Evolutionary conservation across 2,888 invertebrate species (phyloP).

Genomic region (Hemicrepidius hirtus): DNA sequence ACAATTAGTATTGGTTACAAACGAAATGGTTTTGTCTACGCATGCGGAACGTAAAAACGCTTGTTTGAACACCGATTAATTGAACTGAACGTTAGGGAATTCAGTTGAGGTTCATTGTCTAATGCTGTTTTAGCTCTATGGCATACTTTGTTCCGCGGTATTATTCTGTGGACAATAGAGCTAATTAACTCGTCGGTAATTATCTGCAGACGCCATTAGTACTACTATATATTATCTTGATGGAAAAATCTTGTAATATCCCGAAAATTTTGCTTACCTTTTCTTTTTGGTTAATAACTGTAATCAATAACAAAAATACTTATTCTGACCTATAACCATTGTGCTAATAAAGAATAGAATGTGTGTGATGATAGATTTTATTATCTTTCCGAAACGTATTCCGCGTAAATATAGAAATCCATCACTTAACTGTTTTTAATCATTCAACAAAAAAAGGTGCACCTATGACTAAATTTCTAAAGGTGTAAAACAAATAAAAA

Average conservation of each 20-base stretch:
- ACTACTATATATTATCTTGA: slow-evolving; percentile 24
- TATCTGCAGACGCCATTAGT: slow-evolving; percentile 44
- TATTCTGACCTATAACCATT: neutral
- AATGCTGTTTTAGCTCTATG: slow-evolving; percentile 36
- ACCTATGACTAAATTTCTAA: no score
- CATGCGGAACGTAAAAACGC: slow-evolving; percentile 42
- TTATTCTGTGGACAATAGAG: slow-evolving; percentile 42
- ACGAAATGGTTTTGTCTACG: slow-evolving; percentile 42
- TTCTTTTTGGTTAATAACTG: slow-evolving; percentile 1
- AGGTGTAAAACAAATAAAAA: no score
- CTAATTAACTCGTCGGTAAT: slow-evolving; percentile 47
- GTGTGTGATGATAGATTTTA: no score
- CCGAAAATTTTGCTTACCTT: slow-evolving; percentile 26
- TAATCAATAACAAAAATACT: slow-evolving; percentile 4
- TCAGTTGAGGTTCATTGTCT: slow-evolving; percentile 36
- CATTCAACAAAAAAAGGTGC: no score
- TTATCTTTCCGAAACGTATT: no score
- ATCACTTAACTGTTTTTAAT: no score
- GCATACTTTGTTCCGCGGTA: slow-evolving; percentile 40
- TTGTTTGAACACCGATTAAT: slow-evolving; percentile 50
- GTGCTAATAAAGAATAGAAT: neutral
- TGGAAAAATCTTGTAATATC: slow-evolving; percentile 31
- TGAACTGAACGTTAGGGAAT: slow-evolving; percentile 47
- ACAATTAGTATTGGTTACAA: slow-evolving; percentile 46
- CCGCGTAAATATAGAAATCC: no score